These are phyloP conservation scores for Cheilosia urbana DNA, from an alignment of 2,888 invertebrate species.

Conservation along the genomic window DNA sequence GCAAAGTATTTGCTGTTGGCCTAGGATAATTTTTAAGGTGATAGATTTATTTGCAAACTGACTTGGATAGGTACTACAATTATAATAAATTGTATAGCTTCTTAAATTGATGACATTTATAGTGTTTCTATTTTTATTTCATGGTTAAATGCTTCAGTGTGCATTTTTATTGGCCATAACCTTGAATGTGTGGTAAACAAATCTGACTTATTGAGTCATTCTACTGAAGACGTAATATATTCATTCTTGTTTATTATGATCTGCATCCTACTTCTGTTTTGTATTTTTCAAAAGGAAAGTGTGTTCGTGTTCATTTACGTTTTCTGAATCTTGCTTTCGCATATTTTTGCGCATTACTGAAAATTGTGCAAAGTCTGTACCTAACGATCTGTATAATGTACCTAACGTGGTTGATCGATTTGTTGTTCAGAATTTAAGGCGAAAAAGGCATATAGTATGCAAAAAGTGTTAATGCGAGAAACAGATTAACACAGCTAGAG, in stretches of 20 bases:
- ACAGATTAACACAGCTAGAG: no score
- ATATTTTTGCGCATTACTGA: no score
- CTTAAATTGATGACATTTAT: not conserved
- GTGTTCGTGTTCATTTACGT: not conserved
- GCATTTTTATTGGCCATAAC: conserved; percentile 5
- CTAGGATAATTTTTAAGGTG: not conserved
- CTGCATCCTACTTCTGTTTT: not conserved
- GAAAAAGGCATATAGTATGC: no score
- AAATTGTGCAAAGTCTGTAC: no score
- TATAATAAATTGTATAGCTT: not conserved
- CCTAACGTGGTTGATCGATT: no score
- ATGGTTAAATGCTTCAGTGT: not conserved
- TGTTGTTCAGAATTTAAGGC: no score
- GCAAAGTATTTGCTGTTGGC: not conserved
- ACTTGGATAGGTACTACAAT: not conserved
- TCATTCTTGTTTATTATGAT: not conserved
- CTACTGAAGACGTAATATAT: not conserved
- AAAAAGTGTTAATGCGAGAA: no score
- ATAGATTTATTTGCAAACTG: not conserved
- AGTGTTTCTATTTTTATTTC: not conserved
- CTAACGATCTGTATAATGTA: no score
- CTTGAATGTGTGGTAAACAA: conserved; percentile 2
- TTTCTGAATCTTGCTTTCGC: no score
- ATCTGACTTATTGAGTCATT: not conserved
- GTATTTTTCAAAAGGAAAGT: not conserved